These are phyloP conservation scores for Ctenochaetus hawaiiensis DNA, from an alignment of 2,797 vertebrate genomes.

Conservation along the genomic window DNA sequence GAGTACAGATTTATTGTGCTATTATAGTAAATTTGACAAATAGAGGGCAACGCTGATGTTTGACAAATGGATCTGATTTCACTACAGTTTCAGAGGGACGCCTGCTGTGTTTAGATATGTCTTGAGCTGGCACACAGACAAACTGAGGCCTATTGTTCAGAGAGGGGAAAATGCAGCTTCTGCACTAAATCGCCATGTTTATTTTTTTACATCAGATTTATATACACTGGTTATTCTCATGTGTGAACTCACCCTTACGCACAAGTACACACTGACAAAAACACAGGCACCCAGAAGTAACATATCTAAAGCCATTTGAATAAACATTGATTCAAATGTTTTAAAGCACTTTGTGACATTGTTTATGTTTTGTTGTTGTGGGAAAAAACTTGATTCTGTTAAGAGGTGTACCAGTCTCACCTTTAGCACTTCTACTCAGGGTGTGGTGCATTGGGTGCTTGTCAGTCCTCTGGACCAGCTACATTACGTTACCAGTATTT, in stretches of 20 bases:
- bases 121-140: slow-evolving; percentile 45
- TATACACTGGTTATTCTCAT: slow-evolving; percentile 68
- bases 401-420: slow-evolving; percentile 33
- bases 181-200: slow-evolving; percentile 68
- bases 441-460: slow-evolving; percentile 36
- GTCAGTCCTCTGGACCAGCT: slow-evolving; percentile 46
- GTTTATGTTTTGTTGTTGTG: slow-evolving; percentile 26
- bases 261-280: slow-evolving; percentile 18
- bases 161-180: slow-evolving; percentile 50
- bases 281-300: neutral
- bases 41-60: slow-evolving; percentile 59
- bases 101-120: slow-evolving; percentile 62
- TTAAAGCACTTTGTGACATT: slow-evolving; percentile 11
- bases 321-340: slow-evolving; percentile 28
- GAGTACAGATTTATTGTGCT: slow-evolving; percentile 61
- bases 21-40: slow-evolving; percentile 60
- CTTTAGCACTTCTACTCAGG: slow-evolving; percentile 53
- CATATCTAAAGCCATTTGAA: slow-evolving; percentile 25
- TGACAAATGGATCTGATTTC: slow-evolving; percentile 74
- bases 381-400: slow-evolving; percentile 36
- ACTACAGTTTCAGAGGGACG: slow-evolving; percentile 60
- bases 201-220: slow-evolving; percentile 75
- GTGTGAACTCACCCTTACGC: slow-evolving; percentile 40
- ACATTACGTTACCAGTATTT: slow-evolving; percentile 61
- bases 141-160: slow-evolving; percentile 72